These are phyloP conservation scores for Drosophila kepulauana DNA, from an alignment of 1,140 invertebrate species.

Conservation along the genomic window DNA sequence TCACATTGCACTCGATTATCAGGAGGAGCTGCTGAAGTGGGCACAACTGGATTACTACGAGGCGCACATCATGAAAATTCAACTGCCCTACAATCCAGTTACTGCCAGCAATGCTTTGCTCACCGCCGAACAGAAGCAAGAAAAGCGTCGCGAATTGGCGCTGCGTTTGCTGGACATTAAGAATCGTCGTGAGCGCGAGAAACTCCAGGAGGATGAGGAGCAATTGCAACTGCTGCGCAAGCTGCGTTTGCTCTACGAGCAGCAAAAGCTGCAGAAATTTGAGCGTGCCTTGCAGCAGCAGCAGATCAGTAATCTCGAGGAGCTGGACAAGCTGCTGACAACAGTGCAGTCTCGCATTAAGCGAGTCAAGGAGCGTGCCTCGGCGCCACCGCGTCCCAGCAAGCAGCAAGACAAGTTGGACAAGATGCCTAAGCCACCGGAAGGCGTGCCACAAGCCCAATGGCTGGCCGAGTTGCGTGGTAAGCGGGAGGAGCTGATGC, in stretches of 20 bases:
- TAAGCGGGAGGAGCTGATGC: constrained; percentile 88
- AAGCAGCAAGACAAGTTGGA: constrained; percentile 80
- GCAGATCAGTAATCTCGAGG: constrained; percentile 87
- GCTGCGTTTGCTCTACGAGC: constrained; percentile 85
- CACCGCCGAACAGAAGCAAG: constrained; percentile 93
- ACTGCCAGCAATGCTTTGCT: constrained; percentile 85
- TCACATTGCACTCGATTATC: constrained; percentile 91
- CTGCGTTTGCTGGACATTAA: constrained; percentile 93
- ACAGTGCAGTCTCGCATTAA: constrained; percentile 92
- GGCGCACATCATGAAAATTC: constrained; percentile 92
- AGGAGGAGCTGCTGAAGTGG: constrained; percentile 92
- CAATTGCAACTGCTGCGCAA: constrained; percentile 91
- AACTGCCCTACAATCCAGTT: constrained; percentile 89
- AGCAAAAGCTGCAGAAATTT: constrained; percentile 75
- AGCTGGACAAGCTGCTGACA: constrained; percentile 89
- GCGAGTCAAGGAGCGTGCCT: constrained; percentile 85
- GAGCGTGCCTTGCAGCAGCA: constrained; percentile 87
- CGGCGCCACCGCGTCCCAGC: constrained; percentile 43
- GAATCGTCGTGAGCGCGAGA: constrained; percentile 92
- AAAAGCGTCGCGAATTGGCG: constrained; percentile 93
- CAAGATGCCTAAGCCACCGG: constrained; percentile 86
- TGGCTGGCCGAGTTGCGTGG: constrained; percentile 90
- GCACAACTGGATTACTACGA: constrained; percentile 93
- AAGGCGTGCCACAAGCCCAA: constrained; percentile 83
- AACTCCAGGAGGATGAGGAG: constrained; percentile 93